These are phyloP conservation scores for Cheilinus undulatus DNA, from an alignment of 2,113 vertebrate species.

Conservation along the genomic window DNA sequence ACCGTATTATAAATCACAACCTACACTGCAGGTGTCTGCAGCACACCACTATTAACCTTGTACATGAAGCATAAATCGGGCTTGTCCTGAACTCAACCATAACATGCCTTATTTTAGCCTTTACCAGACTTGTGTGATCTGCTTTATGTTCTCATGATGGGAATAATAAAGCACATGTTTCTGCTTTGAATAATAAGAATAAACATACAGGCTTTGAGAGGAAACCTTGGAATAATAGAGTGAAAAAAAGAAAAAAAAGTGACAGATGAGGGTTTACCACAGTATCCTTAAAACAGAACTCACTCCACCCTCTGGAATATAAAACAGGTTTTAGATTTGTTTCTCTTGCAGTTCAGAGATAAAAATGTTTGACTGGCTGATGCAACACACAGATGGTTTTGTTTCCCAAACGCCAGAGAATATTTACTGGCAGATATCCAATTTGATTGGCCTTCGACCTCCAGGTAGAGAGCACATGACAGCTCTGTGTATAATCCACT, in stretches of 20 bases:
- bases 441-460: slow-evolving; percentile 49
- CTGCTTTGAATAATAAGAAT: background rate
- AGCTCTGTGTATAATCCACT: slow-evolving; percentile 44
- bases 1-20: slow-evolving; percentile 1
- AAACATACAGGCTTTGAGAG: background rate
- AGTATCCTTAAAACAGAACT: background rate
- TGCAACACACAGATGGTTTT: slow-evolving; percentile 9
- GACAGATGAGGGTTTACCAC: background rate
- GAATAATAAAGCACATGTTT: slow-evolving; percentile 5
- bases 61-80: background rate
- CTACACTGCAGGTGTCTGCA: background rate
- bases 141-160: background rate
- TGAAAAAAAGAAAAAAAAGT: background rate
- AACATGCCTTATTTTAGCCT: background rate
- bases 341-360: background rate
- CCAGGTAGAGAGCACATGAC: slow-evolving; percentile 7
- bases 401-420: background rate
- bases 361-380: slow-evolving; percentile 6
- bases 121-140: background rate
- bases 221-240: background rate
- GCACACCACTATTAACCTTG: background rate
- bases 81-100: background rate
- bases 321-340: background rate
- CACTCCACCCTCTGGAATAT: background rate
- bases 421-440: slow-evolving; percentile 32